Evolutionary conservation across 2,888 invertebrate species (phyloP).

Genomic region (Agrypnus murinus): DNA sequence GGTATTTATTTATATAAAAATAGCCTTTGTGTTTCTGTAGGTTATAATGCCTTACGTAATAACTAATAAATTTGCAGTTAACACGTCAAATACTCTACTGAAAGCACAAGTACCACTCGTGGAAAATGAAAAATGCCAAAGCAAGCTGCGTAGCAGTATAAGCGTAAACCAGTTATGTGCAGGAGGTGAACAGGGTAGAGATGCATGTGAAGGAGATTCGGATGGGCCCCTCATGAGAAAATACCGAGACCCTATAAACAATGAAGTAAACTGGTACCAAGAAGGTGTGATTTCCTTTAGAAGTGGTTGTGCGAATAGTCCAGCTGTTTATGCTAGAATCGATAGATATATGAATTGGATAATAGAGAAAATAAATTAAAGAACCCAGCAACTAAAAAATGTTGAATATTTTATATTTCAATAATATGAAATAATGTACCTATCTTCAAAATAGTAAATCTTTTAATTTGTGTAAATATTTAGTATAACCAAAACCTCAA

Average conservation of each 20-base stretch:
- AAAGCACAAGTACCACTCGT: slow-evolving; percentile 24
- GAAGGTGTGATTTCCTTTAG: slow-evolving; percentile 75
- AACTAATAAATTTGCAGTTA: background rate
- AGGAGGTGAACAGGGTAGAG: slow-evolving; percentile 71
- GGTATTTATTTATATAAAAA: too few relatives aligned
- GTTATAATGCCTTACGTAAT: too few relatives aligned
- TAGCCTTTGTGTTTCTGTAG: too few relatives aligned
- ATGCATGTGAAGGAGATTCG: slow-evolving; percentile 74
- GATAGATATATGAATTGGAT: background rate
- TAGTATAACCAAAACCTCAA: too few relatives aligned
- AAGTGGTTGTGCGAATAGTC: slow-evolving; percentile 36
- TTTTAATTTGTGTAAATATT: too few relatives aligned
- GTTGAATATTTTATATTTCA: too few relatives aligned
- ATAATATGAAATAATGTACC: too few relatives aligned
- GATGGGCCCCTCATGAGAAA: slow-evolving; percentile 74
- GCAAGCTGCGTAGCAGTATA: slow-evolving; percentile 58
- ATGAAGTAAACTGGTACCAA: slow-evolving; percentile 65
- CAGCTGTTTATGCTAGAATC: background rate
- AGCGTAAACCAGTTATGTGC: slow-evolving; percentile 72
- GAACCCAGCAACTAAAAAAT: too few relatives aligned
- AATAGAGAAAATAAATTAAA: too few relatives aligned
- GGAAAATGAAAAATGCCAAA: slow-evolving; percentile 1
- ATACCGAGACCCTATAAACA: slow-evolving; percentile 60
- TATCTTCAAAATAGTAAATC: too few relatives aligned
- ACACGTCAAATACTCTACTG: slow-evolving; percentile 6